Evolutionary conservation across 2,797 vertebrate genomes (phyloP).

Genomic region (Melanotaenia trifasciata): DNA sequence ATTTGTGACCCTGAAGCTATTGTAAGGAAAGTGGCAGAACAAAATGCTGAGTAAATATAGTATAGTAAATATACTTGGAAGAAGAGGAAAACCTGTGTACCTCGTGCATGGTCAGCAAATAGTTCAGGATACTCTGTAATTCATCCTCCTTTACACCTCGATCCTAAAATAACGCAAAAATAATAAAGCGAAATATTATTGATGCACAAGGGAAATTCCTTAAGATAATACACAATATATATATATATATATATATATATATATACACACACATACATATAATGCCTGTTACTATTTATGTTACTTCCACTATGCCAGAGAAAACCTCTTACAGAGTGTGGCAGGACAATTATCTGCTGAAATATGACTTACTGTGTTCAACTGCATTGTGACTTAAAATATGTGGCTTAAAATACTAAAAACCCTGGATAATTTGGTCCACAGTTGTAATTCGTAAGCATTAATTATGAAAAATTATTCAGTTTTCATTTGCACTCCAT

Average conservation of each 20-base stretch:
- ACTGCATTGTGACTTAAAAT: constrained; percentile 1
- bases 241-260: too few relatives aligned
- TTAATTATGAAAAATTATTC: neutral
- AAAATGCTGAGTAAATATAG: constrained; percentile 26
- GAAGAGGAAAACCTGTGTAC: constrained; percentile 69
- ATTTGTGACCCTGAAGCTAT: constrained; percentile 34
- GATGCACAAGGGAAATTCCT: neutral
- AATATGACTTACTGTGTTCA: constrained; percentile 14
- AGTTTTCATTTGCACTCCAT: neutral
- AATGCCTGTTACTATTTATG: neutral
- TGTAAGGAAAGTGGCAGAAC: constrained; percentile 22
- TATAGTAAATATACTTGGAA: constrained; percentile 17
- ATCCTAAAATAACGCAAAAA: constrained; percentile 81
- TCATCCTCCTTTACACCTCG: constrained; percentile 96
- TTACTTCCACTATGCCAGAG: constrained; percentile 11
- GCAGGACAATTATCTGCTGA: constrained; percentile 30
- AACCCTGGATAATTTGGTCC: neutral
- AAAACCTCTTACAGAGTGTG: neutral
- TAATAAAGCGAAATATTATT: constrained; percentile 8
- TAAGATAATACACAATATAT: neutral
- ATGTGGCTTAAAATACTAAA: neutral
- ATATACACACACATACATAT: too few relatives aligned
- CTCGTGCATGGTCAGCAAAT: constrained; percentile 95
- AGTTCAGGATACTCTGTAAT: constrained; percentile 95
- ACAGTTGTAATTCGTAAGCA: neutral